Evolutionary conservation across 2,113 vertebrate genomes (phyloP).

Genomic region (Syngnathus scovelli): DNA sequence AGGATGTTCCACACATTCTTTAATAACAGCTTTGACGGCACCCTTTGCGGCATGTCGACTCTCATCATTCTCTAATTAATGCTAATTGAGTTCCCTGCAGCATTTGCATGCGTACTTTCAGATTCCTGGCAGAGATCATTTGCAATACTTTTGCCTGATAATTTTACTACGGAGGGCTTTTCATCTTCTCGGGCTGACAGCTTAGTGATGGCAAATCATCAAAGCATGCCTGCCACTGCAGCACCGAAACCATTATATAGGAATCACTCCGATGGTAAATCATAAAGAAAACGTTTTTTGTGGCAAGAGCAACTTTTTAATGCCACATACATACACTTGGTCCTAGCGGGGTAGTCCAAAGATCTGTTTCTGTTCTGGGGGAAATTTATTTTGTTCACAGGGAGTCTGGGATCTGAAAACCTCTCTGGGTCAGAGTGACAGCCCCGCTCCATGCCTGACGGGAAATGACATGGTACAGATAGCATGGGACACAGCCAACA

Average conservation of each 20-base stretch:
- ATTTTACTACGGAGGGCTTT: slow-evolving; percentile 20
- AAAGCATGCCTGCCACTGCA: slow-evolving; percentile 25
- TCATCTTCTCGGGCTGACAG: slow-evolving; percentile 12
- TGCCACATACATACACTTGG: slow-evolving; percentile 52
- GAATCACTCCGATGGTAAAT: slow-evolving; percentile 14
- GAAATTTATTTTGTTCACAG: slow-evolving; percentile 68
- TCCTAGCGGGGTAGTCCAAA: slow-evolving; percentile 66
- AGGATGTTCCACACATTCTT: not conserved
- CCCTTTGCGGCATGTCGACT: slow-evolving; percentile 10
- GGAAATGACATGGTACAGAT: slow-evolving; percentile 45
- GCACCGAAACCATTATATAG: slow-evolving; percentile 27
- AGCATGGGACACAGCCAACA: slow-evolving; percentile 12
- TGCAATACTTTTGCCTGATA: slow-evolving; percentile 21
- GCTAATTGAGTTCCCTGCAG: slow-evolving; percentile 26
- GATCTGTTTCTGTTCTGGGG: slow-evolving; percentile 72
- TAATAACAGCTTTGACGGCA: slow-evolving; percentile 4
- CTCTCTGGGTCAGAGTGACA: slow-evolving; percentile 67
- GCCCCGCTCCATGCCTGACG: slow-evolving; percentile 66
- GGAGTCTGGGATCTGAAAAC: slow-evolving; percentile 68
- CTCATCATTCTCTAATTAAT: slow-evolving; percentile 26
- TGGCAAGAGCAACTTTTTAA: slow-evolving; percentile 12
- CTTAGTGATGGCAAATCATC: slow-evolving; percentile 33
- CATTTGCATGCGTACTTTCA: slow-evolving; percentile 17
- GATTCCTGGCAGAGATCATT: slow-evolving; percentile 25
- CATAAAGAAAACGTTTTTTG: slow-evolving; percentile 18